Evolutionary conservation across 1,140 invertebrate genomes (phyloP).

Genomic region (Gryllus bimaculatus): DNA sequence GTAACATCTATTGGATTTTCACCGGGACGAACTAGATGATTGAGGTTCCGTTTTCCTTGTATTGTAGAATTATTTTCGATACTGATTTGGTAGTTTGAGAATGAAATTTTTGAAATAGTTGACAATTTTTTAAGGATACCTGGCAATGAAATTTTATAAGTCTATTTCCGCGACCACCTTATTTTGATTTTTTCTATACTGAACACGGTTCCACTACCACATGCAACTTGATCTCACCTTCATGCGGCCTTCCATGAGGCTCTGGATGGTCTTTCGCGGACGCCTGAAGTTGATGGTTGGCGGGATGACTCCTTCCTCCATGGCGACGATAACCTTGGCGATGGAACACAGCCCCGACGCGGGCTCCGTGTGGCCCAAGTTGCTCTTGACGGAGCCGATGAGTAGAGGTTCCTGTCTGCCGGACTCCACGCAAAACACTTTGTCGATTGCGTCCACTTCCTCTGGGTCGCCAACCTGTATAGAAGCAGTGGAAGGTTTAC

Average conservation of each 20-base stretch:
- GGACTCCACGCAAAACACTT: conserved; percentile 43
- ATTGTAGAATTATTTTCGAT: too few relatives aligned
- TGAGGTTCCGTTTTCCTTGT: neutral
- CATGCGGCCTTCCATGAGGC: conserved; percentile 46
- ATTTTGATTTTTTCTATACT: too few relatives aligned
- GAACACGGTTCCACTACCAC: too few relatives aligned
- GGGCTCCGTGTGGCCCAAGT: conserved; percentile 66
- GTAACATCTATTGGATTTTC: too few relatives aligned
- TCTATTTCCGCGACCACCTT: too few relatives aligned
- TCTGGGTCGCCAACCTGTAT: conserved; percentile 47
- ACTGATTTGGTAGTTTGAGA: too few relatives aligned
- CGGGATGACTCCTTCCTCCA: conserved; percentile 50
- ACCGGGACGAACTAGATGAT: too few relatives aligned
- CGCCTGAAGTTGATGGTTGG: conserved; percentile 55
- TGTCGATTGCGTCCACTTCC: conserved; percentile 48
- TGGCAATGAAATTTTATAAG: too few relatives aligned
- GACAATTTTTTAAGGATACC: too few relatives aligned
- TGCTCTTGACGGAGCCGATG: conserved; percentile 67
- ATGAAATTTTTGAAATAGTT: too few relatives aligned
- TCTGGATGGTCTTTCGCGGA: conserved; percentile 52
- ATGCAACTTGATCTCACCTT: conserved; percentile 29
- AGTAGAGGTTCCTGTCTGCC: conserved; percentile 47
- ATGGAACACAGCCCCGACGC: conserved; percentile 50
- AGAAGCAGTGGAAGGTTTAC: neutral
- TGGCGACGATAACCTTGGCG: conserved; percentile 48